phyloP scores from a whole-genome alignment of 1,140 invertebrate species.

The Batillaria attramentaria region DNA sequence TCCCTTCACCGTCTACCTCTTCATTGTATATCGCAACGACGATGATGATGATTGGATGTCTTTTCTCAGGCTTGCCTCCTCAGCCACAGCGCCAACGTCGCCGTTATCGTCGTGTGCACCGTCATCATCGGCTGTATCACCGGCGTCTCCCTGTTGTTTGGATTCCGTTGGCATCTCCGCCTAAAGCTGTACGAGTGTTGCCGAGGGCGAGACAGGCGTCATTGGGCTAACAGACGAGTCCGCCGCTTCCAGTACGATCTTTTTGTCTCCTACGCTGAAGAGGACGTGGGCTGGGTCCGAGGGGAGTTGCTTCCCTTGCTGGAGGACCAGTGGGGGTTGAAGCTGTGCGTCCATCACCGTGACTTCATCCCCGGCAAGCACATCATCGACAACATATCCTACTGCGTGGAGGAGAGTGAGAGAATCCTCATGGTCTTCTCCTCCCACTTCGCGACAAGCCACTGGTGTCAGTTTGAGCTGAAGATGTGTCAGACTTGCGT shows the following conservation, averaged over 20 bases:
- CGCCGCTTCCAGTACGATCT: constrained; percentile 28
- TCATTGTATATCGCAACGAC: too few species aligned
- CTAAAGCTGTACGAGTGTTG: background rate
- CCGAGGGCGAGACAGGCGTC: too few species aligned
- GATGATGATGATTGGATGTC: background rate
- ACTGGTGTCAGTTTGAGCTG: constrained; percentile 68
- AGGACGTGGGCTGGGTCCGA: constrained; percentile 40
- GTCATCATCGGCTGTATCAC: background rate
- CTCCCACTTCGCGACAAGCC: constrained; percentile 45
- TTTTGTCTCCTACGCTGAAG: constrained; percentile 43
- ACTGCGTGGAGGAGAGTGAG: constrained; percentile 49
- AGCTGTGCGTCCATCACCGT: constrained; percentile 58
- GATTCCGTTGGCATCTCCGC: constrained; percentile 17
- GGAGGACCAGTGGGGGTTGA: constrained; percentile 31
- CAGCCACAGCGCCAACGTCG: background rate
- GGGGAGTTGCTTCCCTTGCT: constrained; percentile 13
- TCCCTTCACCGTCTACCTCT: too few species aligned
- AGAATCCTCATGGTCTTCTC: constrained; percentile 54
- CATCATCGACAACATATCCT: constrained; percentile 54
- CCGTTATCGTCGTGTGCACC: background rate
- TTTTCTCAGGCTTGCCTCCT: background rate
- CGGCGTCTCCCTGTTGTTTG: background rate
- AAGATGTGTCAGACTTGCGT: constrained; percentile 59
- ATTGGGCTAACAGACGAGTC: too few species aligned
- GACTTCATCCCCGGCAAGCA: constrained; percentile 54